These are phyloP conservation scores for Drosophila fuyamai DNA, from an alignment of 1,140 invertebrate species.

Conservation along the genomic window DNA sequence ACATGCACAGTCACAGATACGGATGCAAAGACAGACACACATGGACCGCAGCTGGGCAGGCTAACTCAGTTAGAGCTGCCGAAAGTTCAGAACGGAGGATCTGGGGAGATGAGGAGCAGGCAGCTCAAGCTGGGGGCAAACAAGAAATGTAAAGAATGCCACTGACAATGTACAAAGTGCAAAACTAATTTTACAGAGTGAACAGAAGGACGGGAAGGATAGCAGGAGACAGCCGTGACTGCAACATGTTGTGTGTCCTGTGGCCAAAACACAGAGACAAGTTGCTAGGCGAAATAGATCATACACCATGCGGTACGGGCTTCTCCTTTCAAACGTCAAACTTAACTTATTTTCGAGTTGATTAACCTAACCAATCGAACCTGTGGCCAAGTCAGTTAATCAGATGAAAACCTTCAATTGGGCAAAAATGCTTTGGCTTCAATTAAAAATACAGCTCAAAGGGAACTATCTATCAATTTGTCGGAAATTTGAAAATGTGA, in stretches of 20 bases:
- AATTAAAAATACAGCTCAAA: constrained; percentile 11
- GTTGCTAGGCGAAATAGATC: constrained; percentile 65
- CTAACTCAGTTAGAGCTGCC: constrained; percentile 56
- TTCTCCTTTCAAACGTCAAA: background rate
- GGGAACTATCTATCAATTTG: constrained; percentile 15
- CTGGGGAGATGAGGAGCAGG: background rate
- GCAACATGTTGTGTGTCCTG: constrained; percentile 61
- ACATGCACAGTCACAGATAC: background rate
- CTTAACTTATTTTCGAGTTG: constrained; percentile 7
- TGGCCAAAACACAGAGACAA: constrained; percentile 27
- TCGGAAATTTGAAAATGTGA: constrained; percentile 16
- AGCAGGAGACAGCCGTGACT: constrained; percentile 36
- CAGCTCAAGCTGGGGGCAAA: constrained; percentile 39
- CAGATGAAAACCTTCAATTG: constrained; percentile 32
- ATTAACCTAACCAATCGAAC: constrained; percentile 47
- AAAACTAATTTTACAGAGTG: constrained; percentile 83
- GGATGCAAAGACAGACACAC: constrained; percentile 17
- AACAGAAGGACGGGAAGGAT: constrained; percentile 22
- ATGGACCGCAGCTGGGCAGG: constrained; percentile 31
- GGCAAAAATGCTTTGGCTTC: constrained; percentile 13
- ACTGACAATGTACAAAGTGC: constrained; percentile 83
- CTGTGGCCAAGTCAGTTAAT: constrained; percentile 32
- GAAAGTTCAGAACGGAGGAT: constrained; percentile 18
- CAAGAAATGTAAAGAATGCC: constrained; percentile 81
- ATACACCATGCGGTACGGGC: constrained; percentile 59